Percentiles rank a stretch among this genome's conserved stretches.
phyloP scores from a whole-genome alignment of 2,797 vertebrate species.

The Alcedo atthis region DNA sequence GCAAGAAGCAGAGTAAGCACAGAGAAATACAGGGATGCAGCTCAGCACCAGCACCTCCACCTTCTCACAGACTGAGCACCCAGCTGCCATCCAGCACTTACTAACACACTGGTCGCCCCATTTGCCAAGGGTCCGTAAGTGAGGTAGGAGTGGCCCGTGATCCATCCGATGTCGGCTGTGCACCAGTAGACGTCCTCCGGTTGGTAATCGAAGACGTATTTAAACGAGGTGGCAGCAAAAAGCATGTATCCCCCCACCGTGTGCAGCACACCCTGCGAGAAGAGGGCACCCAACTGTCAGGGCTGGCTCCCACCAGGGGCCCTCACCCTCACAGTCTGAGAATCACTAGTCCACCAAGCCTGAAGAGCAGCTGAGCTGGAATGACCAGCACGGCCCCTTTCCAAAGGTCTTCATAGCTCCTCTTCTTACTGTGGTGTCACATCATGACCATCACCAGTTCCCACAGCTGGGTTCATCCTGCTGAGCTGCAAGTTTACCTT shows the following conservation, averaged over 20 bases:
- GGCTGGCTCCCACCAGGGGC: background rate
- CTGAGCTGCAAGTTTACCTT: constrained; percentile 80
- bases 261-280: constrained; percentile 90
- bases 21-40: background rate
- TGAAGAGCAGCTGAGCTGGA: background rate
- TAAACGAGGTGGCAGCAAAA: constrained; percentile 91
- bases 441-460: accelerated
- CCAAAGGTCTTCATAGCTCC: background rate
- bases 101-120: constrained; percentile 91
- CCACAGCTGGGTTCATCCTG: background rate
- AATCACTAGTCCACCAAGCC: accelerated
- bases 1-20: background rate
- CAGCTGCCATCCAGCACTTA: constrained; percentile 72
- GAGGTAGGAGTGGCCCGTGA: constrained; percentile 96
- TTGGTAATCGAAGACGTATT: constrained; percentile 94
- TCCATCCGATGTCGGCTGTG: constrained; percentile 97
- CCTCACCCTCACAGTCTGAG: background rate
- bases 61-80: background rate
- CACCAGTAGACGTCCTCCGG: constrained; percentile 94
- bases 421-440: background rate
- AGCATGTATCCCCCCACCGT: constrained; percentile 95
- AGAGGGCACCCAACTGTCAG: background rate
- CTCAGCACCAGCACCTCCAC: background rate
- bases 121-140: constrained; percentile 94
- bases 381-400: background rate